Percentiles rank a stretch among this genome's conserved stretches.
phyloP scores from a whole-genome alignment of 2,888 invertebrate genomes.

The Caenorhabditis afra region DNA sequence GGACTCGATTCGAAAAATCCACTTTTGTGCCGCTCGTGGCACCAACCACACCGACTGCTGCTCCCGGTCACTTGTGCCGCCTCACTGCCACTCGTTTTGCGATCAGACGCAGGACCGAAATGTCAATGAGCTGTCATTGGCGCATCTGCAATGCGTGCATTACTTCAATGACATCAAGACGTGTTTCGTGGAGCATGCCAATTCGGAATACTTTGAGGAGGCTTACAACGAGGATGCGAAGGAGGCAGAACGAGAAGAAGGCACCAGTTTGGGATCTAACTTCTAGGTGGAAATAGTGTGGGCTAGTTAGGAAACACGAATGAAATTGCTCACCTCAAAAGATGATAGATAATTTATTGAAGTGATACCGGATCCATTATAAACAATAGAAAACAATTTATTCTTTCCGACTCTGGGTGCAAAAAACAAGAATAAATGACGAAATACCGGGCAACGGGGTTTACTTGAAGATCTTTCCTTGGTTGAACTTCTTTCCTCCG shows the following conservation, averaged over 20 bases:
- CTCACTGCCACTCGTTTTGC: slow-evolving; percentile 60
- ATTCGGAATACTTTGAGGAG: slow-evolving; percentile 61
- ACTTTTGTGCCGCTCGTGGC: slow-evolving; percentile 66
- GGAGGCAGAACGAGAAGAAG: neutral
- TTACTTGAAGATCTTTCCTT: slow-evolving; percentile 98
- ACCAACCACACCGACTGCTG: slow-evolving; percentile 66
- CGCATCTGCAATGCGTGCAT: slow-evolving; percentile 62
- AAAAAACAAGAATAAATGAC: slow-evolving; percentile 54
- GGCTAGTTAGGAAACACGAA: neutral
- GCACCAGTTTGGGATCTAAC: slow-evolving; percentile 18
- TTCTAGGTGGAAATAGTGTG: neutral
- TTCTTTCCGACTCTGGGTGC: slow-evolving; percentile 50
- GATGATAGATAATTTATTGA: slow-evolving; percentile 54
- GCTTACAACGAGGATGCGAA: slow-evolving; percentile 1
- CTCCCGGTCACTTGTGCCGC: slow-evolving; percentile 35
- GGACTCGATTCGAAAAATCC: slow-evolving; percentile 55
- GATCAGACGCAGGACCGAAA: slow-evolving; percentile 58
- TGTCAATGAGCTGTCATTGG: slow-evolving; percentile 48
- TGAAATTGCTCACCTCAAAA: neutral
- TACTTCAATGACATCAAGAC: slow-evolving; percentile 64
- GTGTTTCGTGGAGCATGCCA: slow-evolving; percentile 65
- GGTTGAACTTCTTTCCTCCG: slow-evolving; percentile 93
- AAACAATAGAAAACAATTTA: slow-evolving; percentile 59
- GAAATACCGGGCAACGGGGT: slow-evolving; percentile 46
- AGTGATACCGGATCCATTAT: slow-evolving; percentile 45